A percentile compares a stretch with the other conserved stretches of the same genome.
These are phyloP conservation scores for Neofelis nebulosa DNA, from an alignment of 2,113 vertebrate species.

Conservation along the genomic window DNA sequence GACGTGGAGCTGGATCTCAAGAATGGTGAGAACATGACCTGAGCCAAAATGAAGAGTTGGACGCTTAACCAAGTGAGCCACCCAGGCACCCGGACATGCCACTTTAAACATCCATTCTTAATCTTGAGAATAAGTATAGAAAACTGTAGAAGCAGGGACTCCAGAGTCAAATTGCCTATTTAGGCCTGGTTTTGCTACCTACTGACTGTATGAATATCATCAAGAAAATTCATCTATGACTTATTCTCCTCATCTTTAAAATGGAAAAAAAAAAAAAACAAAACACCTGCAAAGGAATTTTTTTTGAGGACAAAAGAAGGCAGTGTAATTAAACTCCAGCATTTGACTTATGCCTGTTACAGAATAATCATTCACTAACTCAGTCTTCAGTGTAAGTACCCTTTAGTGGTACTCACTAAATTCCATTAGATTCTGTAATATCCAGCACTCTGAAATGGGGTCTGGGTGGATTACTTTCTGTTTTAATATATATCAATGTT, in stretches of 20 bases:
- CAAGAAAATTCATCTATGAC: background rate
- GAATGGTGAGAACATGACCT: too few relatives aligned
- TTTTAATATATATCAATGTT: background rate
- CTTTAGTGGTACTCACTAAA: background rate
- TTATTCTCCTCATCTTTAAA: background rate
- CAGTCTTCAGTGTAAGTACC: background rate
- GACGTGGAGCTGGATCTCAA: too few relatives aligned
- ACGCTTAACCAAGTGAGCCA: too few relatives aligned
- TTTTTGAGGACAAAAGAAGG: background rate
- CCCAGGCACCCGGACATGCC: too few relatives aligned
- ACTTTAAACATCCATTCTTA: background rate
- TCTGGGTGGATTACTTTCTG: background rate
- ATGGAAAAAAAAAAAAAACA: background rate
- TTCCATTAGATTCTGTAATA: background rate
- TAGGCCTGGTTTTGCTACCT: background rate
- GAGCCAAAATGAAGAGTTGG: too few relatives aligned
- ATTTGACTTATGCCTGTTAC: background rate
- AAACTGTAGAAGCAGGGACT: background rate
- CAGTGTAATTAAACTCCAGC: background rate
- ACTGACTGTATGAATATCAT: background rate
- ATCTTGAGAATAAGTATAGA: background rate
- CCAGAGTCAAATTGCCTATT: background rate
- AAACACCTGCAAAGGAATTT: background rate
- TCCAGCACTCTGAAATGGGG: background rate
- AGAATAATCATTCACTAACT: background rate